Base-by-base conservation (phyloP, 2,113 vertebrate genomes). In the Passer domesticus region DNA sequence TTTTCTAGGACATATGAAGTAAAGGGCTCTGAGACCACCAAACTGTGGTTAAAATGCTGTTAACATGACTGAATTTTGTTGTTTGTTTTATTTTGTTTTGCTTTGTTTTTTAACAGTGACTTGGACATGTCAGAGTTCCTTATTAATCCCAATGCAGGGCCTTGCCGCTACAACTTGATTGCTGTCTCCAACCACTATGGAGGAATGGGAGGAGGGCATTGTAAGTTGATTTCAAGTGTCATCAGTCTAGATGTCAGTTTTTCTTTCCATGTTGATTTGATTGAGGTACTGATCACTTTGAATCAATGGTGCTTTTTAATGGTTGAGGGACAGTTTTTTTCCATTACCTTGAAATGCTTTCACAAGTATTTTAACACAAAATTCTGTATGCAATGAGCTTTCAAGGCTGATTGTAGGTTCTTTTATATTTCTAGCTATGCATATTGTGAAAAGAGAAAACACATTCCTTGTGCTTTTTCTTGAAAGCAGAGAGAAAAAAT, bases 121-220 rank as follows among this genome's bases (percentile, higher is more conserved):
- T 98, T 99, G 98, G 99, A 99, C 97, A 99, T 99, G 99, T 99
- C 99, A 1, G 99, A 99, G 97, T 99, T 99, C 98, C 98, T 99
- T 68, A 99, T 99, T 97, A 99, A 99, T 98, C 99, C 99, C 94
- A 99, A 99, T 83, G 98, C 99, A 49, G 99, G 99, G 73, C 99
- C 99, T 50, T 99, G 99, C 96, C 98, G 97, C 96, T 99, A 99
- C 83, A 98, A 99, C 96, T 98, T 99, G 97, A 99, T 99, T 69
- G 99, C 99, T 59, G 99, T 99, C n/a, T 99, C 99, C 93, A 99
- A 99, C 98, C 99, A 99, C 98, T 99, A 99, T 39, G 99, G 99
- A 95, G 99, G 99, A 80, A 99, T 99, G 99, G 99, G 99, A 93
- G 99, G 99, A 95, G 99, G 99, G 90, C 99, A 99, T 81, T 99